Evolutionary conservation across 64 coral and sea anemone genomes (phyloP).

Genomic region (Exaiptasia diaphana): DNA sequence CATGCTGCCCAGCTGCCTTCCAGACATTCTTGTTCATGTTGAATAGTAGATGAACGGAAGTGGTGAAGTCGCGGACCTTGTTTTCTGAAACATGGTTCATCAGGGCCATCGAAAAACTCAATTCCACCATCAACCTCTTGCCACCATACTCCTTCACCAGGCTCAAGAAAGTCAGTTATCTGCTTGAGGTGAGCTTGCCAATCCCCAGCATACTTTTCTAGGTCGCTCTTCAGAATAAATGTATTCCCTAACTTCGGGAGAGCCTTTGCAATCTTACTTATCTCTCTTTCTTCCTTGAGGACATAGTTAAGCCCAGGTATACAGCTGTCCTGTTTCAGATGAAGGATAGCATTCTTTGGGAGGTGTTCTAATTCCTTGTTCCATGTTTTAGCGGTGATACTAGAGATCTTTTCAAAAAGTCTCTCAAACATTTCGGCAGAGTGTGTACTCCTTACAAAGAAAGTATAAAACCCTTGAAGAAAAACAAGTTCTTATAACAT

Average conservation of each 20-base stretch:
- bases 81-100: neutral
- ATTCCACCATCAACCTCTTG: neutral
- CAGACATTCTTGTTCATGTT: neutral
- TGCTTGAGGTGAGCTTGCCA: slow-evolving; percentile 56
- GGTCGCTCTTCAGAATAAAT: neutral
- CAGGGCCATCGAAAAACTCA: slow-evolving; percentile 15
- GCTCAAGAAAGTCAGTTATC: slow-evolving; percentile 40
- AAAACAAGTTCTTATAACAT: neutral
- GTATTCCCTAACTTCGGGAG: slow-evolving; percentile 42
- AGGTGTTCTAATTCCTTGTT: slow-evolving; percentile 6
- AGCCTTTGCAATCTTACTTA: slow-evolving; percentile 36
- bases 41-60: neutral
- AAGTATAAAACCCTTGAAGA: neutral
- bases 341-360: slow-evolving; percentile 31
- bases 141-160: slow-evolving; percentile 49
- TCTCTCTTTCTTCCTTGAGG: neutral
- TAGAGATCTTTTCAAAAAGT: slow-evolving; percentile 49
- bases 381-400: slow-evolving; percentile 50
- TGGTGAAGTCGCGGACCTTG: neutral
- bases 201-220: slow-evolving; percentile 13
- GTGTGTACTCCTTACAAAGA: too few species aligned
- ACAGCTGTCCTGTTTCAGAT: slow-evolving; percentile 11
- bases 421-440: slow-evolving; percentile 53
- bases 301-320: neutral
- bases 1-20: neutral